Conservation (phyloP, 1,140 invertebrate species). For the Drosophila erecta region DNA sequence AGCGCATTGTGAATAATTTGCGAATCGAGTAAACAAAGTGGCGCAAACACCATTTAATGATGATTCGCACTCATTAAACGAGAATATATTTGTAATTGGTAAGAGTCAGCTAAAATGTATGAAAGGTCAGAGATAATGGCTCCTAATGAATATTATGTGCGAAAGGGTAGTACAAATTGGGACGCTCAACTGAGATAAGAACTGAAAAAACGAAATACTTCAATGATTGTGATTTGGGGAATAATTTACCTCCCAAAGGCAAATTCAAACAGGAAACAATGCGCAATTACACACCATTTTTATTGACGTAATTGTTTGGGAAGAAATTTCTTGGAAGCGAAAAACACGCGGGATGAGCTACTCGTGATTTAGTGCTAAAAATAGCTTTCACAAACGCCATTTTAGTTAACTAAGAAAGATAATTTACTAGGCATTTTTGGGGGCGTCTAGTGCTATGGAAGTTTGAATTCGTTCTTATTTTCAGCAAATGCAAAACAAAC, state of each 20-base stretch:
- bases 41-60: constrained; percentile 14
- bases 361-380: constrained; percentile 14
- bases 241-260: too few relatives aligned
- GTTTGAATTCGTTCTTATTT: not conserved
- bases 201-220: too few relatives aligned
- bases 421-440: constrained; percentile 1
- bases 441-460: not conserved
- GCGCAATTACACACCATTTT: constrained; percentile 1
- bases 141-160: constrained; percentile 4
- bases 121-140: constrained; percentile 44
- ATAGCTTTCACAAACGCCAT: constrained; percentile 14
- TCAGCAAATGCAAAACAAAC: not conserved
- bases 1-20: constrained; percentile 1
- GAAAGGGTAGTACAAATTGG: constrained; percentile 14
- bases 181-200: constrained; percentile 8
- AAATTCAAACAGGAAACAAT: not conserved
- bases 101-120: constrained; percentile 10
- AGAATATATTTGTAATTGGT: constrained; percentile 16
- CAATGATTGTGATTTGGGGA: too few relatives aligned
- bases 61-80: constrained; percentile 15
- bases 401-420: constrained; percentile 9
- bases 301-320: constrained; percentile 4
- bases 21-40: constrained; percentile 25
- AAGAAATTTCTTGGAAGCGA: constrained; percentile 2
- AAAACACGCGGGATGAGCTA: not conserved